Evolutionary conservation across 2,888 invertebrate genomes (phyloP).

Genomic region (Cremastinae sp.): DNA sequence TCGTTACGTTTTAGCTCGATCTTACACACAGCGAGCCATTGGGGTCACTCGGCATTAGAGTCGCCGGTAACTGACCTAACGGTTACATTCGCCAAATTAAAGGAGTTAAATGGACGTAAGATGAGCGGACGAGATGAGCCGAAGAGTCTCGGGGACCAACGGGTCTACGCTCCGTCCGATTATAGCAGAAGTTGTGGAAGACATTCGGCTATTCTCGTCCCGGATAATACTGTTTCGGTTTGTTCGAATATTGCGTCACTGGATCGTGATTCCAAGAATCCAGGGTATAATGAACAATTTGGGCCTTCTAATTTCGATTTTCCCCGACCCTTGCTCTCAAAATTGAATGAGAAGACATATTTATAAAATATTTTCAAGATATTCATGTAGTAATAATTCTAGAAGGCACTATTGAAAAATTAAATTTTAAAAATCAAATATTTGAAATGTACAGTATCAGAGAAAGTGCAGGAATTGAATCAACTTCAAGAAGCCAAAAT

Average conservation of each 20-base stretch:
- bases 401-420: too few species aligned
- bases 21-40: constrained; percentile 66
- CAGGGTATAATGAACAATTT: neutral
- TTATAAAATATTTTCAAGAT: too few species aligned
- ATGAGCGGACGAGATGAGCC: constrained; percentile 68
- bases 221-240: neutral
- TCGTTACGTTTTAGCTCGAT: constrained; percentile 75
- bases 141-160: constrained; percentile 44
- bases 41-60: constrained; percentile 74
- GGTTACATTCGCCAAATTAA: constrained; percentile 76
- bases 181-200: constrained; percentile 69
- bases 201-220: constrained; percentile 14
- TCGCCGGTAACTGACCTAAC: constrained; percentile 75
- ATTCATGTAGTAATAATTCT: too few species aligned
- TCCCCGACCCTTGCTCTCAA: too few species aligned
- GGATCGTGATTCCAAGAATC: neutral
- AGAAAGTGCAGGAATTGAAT: constrained; percentile 59
- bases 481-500: constrained; percentile 63
- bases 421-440: constrained; percentile 10
- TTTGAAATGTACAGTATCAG: constrained; percentile 58
- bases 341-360: too few species aligned
- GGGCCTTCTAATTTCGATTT: neutral
- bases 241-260: constrained; percentile 5
- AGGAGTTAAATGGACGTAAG: constrained; percentile 75
- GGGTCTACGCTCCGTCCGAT: constrained; percentile 64